phyloP scores from a whole-genome alignment of 2,113 vertebrate genomes.

The Pomatostomus ruficeps region DNA sequence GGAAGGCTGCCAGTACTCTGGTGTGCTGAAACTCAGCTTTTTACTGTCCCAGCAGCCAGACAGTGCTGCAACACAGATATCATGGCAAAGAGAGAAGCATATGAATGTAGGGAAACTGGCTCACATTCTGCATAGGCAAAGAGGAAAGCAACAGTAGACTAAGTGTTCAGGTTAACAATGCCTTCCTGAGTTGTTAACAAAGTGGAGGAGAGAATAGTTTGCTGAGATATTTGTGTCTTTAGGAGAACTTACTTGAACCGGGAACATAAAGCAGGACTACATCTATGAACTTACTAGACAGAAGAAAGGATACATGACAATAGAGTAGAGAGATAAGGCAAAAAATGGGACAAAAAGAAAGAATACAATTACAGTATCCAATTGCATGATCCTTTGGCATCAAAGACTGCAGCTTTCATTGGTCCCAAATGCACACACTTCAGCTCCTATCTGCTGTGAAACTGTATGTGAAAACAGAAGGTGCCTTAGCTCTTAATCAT shows the following conservation, averaged over 20 bases:
- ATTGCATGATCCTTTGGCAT: background rate
- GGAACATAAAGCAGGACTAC: background rate
- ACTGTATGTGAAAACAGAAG: background rate
- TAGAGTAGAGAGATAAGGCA: background rate
- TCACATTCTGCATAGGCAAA: background rate
- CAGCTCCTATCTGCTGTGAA: background rate
- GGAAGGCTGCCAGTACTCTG: background rate
- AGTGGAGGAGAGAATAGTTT: background rate
- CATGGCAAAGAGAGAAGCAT: background rate
- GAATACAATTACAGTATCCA: background rate
- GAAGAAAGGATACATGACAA: background rate
- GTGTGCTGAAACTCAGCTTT: background rate
- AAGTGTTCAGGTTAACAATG: background rate
- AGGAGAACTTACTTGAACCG: background rate
- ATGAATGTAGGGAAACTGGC: background rate
- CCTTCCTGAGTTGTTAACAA: background rate
- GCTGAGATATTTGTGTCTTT: background rate
- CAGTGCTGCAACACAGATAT: background rate
- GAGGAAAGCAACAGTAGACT: background rate
- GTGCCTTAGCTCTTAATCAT: conserved; percentile 53
- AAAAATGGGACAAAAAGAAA: background rate
- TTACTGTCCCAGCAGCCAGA: background rate
- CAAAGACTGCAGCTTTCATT: background rate
- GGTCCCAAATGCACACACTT: background rate
- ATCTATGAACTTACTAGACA: background rate